Conservation (phyloP, 2,113 vertebrate genomes). For the Pseudolaguvia tuberculata region DNA sequence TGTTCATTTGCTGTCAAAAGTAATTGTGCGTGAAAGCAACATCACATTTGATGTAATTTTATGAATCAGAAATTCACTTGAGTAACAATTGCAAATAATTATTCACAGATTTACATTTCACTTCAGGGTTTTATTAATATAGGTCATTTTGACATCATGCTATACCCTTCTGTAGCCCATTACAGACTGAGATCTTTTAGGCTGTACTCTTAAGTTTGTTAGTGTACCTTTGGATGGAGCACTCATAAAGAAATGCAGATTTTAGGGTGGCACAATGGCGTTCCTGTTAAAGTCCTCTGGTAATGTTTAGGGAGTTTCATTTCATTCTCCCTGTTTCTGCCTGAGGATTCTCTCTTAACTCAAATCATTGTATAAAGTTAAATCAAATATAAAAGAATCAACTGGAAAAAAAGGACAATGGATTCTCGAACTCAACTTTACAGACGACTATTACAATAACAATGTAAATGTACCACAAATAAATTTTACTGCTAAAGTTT, state of each 20-base stretch:
- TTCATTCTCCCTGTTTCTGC: neutral
- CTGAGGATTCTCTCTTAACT: neutral
- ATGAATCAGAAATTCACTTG: slow-evolving; percentile 11
- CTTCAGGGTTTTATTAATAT: neutral
- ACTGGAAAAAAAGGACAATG: too few species aligned
- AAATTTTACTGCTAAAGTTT: too few species aligned
- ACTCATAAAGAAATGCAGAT: neutral
- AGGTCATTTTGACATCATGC: neutral
- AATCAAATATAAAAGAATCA: too few species aligned
- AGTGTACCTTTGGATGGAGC: neutral
- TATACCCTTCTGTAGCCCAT: neutral
- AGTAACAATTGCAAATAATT: slow-evolving; percentile 9
- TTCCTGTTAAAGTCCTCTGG: neutral
- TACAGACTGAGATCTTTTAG: neutral
- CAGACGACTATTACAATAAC: too few species aligned
- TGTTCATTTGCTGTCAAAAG: slow-evolving; percentile 16
- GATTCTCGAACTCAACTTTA: too few species aligned
- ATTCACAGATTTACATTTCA: slow-evolving; percentile 10
- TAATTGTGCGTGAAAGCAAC: slow-evolving; percentile 15
- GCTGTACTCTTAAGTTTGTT: neutral
- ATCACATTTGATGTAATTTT: slow-evolving; percentile 10
- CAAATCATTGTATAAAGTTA: too few species aligned
- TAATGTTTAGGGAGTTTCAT: neutral
- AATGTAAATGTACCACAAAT: too few species aligned
- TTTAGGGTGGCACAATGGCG: neutral